Conservation (phyloP, 2,113 vertebrate species). For the Eupsittula cactorum region DNA sequence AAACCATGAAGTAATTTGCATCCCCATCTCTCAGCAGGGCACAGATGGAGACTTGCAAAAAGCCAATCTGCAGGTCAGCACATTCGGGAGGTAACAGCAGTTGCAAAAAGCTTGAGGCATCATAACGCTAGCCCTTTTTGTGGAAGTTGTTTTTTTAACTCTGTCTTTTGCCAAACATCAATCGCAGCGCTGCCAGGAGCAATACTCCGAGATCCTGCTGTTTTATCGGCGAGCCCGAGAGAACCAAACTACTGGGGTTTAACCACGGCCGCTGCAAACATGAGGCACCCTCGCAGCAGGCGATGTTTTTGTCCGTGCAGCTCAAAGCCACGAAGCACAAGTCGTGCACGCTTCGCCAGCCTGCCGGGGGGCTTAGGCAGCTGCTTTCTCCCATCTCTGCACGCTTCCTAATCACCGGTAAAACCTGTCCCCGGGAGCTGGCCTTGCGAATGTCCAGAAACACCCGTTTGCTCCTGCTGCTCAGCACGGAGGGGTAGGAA, state of each 20-base stretch:
- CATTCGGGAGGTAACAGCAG: background rate
- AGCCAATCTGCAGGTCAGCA: constrained; percentile 23
- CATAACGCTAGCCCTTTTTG: background rate
- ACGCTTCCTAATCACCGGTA: background rate
- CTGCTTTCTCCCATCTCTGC: background rate
- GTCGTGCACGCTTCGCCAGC: background rate
- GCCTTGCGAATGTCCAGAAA: background rate
- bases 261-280: background rate
- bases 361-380: background rate
- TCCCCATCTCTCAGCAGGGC: constrained; percentile 3
- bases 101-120: background rate
- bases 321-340: background rate
- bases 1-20: constrained; percentile 35
- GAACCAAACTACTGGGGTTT: background rate
- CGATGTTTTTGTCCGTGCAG: background rate
- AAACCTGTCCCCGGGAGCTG: background rate
- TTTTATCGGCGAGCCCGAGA: background rate
- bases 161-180: background rate
- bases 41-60: constrained; percentile 45
- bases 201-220: background rate
- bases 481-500: background rate
- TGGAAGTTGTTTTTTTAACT: background rate
- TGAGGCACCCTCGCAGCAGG: background rate
- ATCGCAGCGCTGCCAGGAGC: background rate
- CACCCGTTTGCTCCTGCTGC: background rate